Evolutionary conservation across 2,888 invertebrate species (phyloP).

Genomic region (Drosophila parthenogenetica): DNA sequence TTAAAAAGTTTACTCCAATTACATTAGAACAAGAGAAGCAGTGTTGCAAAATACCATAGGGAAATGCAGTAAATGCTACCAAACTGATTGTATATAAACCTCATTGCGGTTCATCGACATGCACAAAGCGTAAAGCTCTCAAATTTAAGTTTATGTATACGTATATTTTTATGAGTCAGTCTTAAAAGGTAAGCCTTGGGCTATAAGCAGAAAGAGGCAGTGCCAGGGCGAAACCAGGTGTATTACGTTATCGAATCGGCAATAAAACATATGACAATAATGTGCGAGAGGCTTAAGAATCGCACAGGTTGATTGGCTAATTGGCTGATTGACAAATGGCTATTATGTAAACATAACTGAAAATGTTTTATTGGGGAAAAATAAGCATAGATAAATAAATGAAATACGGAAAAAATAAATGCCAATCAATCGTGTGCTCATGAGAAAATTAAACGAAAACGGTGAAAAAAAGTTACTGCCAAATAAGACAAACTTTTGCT

Average conservation of each 20-base stretch:
- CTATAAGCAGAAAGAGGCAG: slow-evolving; percentile 8
- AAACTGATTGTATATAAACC: slow-evolving; percentile 14
- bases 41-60: background rate
- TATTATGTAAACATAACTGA: slow-evolving; percentile 66
- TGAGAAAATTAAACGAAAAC: slow-evolving; percentile 72
- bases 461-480: slow-evolving; percentile 42
- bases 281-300: slow-evolving; percentile 45
- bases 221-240: slow-evolving; percentile 4
- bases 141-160: slow-evolving; percentile 38
- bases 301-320: slow-evolving; percentile 51
- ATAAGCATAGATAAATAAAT: slow-evolving; percentile 16
- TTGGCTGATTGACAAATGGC: slow-evolving; percentile 49
- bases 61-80: slow-evolving; percentile 2
- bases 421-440: slow-evolving; percentile 68
- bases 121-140: slow-evolving; percentile 57
- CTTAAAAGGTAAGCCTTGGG: slow-evolving; percentile 42
- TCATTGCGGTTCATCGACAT: slow-evolving; percentile 65
- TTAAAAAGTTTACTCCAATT: background rate
- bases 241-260: slow-evolving; percentile 47
- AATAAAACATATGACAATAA: slow-evolving; percentile 59
- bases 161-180: slow-evolving; percentile 60
- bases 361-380: slow-evolving; percentile 38
- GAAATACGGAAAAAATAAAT: slow-evolving; percentile 38
- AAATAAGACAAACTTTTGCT: slow-evolving; percentile 55
- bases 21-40: too few relatives aligned